These are phyloP conservation scores for Meloidogyne floridensis DNA, from an alignment of 1,140 invertebrate species.

Conservation along the genomic window DNA sequence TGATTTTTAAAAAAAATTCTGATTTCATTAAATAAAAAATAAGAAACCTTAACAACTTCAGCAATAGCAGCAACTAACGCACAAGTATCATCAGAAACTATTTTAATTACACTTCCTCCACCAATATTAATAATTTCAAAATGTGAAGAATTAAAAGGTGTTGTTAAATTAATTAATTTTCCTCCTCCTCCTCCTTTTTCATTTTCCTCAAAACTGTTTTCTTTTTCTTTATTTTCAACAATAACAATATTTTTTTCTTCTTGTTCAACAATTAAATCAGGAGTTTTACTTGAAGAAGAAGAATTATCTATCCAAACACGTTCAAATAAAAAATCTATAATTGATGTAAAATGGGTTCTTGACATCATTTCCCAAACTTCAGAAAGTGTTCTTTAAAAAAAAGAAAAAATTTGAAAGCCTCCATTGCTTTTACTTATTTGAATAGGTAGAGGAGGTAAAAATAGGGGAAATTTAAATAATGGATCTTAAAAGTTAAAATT, in stretches of 20 bases:
- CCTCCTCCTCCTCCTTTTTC: not conserved
- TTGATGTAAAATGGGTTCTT: constrained; percentile 46
- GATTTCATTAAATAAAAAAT: not conserved
- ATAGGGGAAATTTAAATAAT: no score
- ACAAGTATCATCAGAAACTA: constrained; percentile 52
- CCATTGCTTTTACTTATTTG: no score
- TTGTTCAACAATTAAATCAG: not conserved
- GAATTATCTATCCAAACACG: constrained; percentile 33
- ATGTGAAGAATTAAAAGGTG: constrained; percentile 12
- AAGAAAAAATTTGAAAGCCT: constrained; percentile 8
- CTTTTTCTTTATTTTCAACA: constrained; percentile 12
- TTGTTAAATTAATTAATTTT: not conserved
- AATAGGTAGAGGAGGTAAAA: no score
- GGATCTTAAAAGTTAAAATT: no score
- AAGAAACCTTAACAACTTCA: constrained; percentile 57
- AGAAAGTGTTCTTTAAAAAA: constrained; percentile 43
- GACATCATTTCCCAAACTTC: constrained; percentile 59
- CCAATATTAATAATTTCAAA: constrained; percentile 49
- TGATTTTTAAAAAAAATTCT: not conserved
- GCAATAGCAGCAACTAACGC: constrained; percentile 55
- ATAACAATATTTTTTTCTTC: not conserved
- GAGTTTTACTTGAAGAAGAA: not conserved
- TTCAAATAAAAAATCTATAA: constrained; percentile 61
- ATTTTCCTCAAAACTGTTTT: constrained; percentile 21
- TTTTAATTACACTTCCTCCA: constrained; percentile 53